Base-by-base conservation (phyloP, 92 coral and sea anemone genomes). In the Ricordea florida region DNA sequence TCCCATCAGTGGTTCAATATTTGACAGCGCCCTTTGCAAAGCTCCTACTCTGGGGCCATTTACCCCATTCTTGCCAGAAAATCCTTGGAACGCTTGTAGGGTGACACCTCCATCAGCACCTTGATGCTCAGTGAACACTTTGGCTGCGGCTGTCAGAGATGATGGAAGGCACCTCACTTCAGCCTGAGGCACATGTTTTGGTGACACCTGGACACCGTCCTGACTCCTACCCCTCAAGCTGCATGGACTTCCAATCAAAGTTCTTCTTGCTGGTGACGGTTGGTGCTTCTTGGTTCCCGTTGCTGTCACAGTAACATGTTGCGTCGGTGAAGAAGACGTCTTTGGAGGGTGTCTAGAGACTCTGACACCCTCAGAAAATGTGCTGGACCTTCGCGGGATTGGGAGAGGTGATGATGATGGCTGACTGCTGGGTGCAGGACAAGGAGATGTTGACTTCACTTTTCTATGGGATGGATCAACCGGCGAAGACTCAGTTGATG, bases 1-100 rank as follows among this genome's bases (percentile, higher is more conserved):
- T 47, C 40, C 53, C 34, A 46, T 61, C 27, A 69, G 77, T 3
- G 44, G 55, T 27, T 72, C 88, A 10, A 87, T 87, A 41, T 81
- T 85, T 4, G 82, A 76, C 64, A 90, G 62, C 0, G 96, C 96
- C 35, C 96, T 82, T 35, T 81, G 89, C 21, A 90, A 72, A 2
- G 84, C 79, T 13, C 93, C 82, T 10, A 65, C 31, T 10, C 35
- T 35, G 17, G 85, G 68, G 1, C 53, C 77, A 35, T 70, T 70
- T 50, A 18, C 40, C 6, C 21, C 46, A 18, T 15, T 53, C 2
- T 49, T 24, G 47, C 58, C 38, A 1, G 77, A 38, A 27, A 70
- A 70, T 40, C 66, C 77, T n/a, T 36, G 41, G 10, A 53, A 55
- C 0, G 66, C 42, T 55, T 24, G 49, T 28, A 66, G 75, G 30